Evolutionary conservation across 2,797 vertebrate species (phyloP), one percentile per base, ranked within the genome.

Genomic region (Pygocentrus nattereri): DNA sequence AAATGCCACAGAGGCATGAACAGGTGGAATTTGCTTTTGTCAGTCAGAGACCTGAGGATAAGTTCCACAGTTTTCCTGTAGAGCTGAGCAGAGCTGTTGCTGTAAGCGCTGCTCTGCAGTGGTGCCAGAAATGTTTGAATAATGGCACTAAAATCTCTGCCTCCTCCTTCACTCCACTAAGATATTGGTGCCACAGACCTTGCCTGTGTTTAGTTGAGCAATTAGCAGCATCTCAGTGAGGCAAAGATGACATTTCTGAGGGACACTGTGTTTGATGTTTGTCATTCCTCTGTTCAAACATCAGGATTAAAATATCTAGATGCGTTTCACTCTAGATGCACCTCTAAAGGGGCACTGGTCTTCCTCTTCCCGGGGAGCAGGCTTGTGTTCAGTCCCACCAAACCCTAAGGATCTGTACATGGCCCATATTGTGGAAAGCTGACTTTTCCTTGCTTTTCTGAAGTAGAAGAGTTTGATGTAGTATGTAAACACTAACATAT

Each of bases 161-260:
- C 62, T 64, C 65, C 54, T 81, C 41, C 52, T 71, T 50, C 15
- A 4, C 30, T 44, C 25, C n/a, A 54, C 47, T 27, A 25, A 41
- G 50, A 52, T 49, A 27, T 61, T 75, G 8, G 31, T 75, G 70
- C 64, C 49, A 54, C 47, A 19, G 38, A 4, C 49, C 25, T 38
- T 44, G 47, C 23, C 50, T 68, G 11, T 25, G 41, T 41, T 30
- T 82, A 54, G 59, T 30, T 50, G 72, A 68, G 73, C 72, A 68
- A 68, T 76, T 54, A 67, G 30, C 49, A 67, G 67, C 76, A 82
- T 72, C 50, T 34, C 47, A 31, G 58, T 31, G 4, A 44, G 50
- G 50, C 47, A 62, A 69, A 77, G 64, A 38, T 18, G 58, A 54
- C 47, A 72, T 41, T 68, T 65, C 58, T 49, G 19, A 77, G 27